Base-by-base conservation (phyloP, 2,113 vertebrate genomes). In the Camelus bactrianus region DNA sequence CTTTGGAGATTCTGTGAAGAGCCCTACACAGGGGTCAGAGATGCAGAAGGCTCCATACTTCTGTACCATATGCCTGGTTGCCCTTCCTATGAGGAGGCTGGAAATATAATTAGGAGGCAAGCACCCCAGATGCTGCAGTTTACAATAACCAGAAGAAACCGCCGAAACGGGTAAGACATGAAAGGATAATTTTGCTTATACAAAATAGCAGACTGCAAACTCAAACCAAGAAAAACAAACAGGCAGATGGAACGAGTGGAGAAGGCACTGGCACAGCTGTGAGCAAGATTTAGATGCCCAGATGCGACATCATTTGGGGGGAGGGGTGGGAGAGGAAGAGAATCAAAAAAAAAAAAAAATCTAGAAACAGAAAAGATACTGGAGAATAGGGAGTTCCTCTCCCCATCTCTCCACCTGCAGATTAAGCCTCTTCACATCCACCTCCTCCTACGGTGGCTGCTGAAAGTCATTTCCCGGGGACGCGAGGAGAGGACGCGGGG, bases 151-250 rank as follows among this genome's bases (percentile, higher is more conserved):
- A 96, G 92, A 97, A 97, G 97, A 98, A 98, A 96, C 77, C 91
- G 93, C 83, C 92, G 88, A 96, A 95, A 91, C 52, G 98, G 95
- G 98, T 91, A 97, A 98, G 96, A 97, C 95, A 98, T 96, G 98
- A 98, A 98, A 98, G 96, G 96, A 98, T 99, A 98, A 98, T 98
- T 98, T 98, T 98, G 98, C 98, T 99, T 99, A 98, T 98, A 98
- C 98, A 98, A 98, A 98, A 98, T 97, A 98, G 95, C 98, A 98
- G 98, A 92, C 98, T 98, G 98, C 98, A 98, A 98, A 98, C 97
- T 97, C 97, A 98, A 97, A 97, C 95, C 96, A 97, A 96, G 97
- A 98, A 98, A 99, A 98, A 99, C 98, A 98, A 99, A 98, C 98
- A 98, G 98, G 95, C 98, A 99, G 98, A 99, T 99, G 98, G 98